phyloP scores from a whole-genome alignment of 2,797 vertebrate genomes.

The Buceros bicornis region DNA sequence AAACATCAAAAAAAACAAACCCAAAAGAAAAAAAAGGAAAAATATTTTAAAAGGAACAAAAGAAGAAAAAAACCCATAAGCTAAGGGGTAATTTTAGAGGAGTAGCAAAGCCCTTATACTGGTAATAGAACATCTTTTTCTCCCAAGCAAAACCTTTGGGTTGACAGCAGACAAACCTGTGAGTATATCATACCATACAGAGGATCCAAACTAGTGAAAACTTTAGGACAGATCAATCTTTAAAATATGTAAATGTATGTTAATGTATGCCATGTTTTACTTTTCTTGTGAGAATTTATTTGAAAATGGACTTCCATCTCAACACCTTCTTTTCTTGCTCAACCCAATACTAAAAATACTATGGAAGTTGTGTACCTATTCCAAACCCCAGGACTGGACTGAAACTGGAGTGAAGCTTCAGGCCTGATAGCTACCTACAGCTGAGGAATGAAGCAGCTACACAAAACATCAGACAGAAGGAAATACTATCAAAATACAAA shows the following conservation, averaged over 20 bases:
- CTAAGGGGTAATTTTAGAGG: not conserved
- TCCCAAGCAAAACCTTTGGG: not conserved
- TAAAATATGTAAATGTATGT: not conserved
- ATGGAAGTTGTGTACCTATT: not conserved
- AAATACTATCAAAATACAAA: not conserved
- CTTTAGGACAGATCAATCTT: not conserved
- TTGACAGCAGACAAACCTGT: not conserved
- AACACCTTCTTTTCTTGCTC: not conserved
- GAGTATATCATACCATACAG: not conserved
- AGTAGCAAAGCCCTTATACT: not conserved
- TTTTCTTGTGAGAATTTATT: not conserved
- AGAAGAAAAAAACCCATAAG: rapidly evolving
- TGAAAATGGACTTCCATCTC: not conserved
- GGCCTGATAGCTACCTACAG: not conserved
- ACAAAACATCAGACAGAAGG: not conserved
- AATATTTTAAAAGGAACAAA: not conserved
- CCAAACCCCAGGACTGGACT: not conserved
- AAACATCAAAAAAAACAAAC: not conserved
- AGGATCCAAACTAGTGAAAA: not conserved
- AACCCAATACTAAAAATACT: not conserved
- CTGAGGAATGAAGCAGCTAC: not conserved
- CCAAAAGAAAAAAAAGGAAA: no score
- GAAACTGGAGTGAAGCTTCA: not conserved
- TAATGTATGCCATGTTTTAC: not conserved
- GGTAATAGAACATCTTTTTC: not conserved